These are phyloP conservation scores for Branchinecta sandiegonensis DNA, from an alignment of 2,888 invertebrate genomes.

Conservation along the genomic window DNA sequence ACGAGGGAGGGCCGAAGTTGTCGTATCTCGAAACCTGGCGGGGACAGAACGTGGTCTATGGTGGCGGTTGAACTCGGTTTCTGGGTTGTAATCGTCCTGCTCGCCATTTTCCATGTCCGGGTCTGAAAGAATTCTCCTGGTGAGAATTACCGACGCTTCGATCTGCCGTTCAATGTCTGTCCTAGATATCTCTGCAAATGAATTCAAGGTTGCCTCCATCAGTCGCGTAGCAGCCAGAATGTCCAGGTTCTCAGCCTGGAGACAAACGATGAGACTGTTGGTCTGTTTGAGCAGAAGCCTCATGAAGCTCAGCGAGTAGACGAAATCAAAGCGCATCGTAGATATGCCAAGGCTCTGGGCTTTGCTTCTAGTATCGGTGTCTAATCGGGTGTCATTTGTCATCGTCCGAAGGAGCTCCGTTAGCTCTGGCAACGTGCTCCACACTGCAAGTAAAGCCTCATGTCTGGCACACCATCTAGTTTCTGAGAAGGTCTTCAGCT, in stretches of 20 bases:
- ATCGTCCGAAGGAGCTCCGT: no score
- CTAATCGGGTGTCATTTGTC: no score
- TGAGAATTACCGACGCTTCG: conserved; percentile 8
- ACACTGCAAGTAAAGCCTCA: neutral
- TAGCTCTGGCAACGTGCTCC: conserved; percentile 5
- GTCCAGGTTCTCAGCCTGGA: conserved; percentile 15
- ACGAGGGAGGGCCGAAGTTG: no score
- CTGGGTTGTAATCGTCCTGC: no score
- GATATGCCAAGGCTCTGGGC: no score
- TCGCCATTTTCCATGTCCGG: neutral
- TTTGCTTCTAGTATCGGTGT: no score
- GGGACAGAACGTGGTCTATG: no score
- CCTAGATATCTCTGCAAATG: neutral
- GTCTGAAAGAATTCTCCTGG: neutral
- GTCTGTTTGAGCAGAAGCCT: neutral
- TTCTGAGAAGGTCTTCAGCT: conserved; percentile 8
- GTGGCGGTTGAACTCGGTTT: no score
- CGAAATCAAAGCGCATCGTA: no score
- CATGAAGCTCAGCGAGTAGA: conserved; percentile 12
- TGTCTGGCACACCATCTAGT: conserved; percentile 4
- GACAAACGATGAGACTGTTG: neutral
- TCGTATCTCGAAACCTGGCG: no score
- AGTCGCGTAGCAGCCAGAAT: neutral
- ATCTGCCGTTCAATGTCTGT: conserved; percentile 13
- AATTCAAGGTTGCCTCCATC: conserved; percentile 15